Conservation (phyloP, 2,113 vertebrate genomes). For the Platanista minor region DNA sequence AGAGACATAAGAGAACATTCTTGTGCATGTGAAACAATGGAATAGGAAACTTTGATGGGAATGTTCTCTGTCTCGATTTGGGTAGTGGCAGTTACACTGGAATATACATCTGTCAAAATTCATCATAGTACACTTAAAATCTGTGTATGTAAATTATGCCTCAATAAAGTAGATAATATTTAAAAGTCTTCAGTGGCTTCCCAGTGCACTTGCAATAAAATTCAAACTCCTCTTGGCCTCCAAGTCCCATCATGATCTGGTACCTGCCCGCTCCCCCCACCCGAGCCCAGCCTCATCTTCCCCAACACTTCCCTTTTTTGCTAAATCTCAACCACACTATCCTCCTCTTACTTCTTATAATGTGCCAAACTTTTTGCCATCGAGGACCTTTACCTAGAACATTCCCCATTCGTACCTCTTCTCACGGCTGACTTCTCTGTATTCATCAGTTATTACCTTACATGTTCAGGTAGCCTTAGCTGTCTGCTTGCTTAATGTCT, state of each 20-base stretch:
- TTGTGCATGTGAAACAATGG: neutral
- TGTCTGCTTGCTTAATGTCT: neutral
- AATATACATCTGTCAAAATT: neutral
- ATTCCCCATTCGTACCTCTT: neutral
- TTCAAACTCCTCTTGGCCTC: neutral
- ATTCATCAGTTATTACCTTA: neutral
- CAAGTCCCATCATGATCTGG: neutral
- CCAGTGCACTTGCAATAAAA: neutral
- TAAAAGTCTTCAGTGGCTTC: neutral
- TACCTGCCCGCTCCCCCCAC: neutral
- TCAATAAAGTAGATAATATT: neutral
- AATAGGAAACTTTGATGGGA: neutral
- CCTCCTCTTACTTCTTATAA: neutral
- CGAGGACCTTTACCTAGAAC: neutral
- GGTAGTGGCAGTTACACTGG: neutral
- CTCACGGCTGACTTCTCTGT: neutral
- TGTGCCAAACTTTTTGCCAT: neutral
- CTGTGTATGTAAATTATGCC: neutral
- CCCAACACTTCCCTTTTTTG: neutral
- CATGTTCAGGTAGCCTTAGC: neutral
- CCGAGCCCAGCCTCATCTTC: neutral
- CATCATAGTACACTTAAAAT: neutral
- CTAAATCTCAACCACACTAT: neutral
- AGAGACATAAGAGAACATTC: neutral
- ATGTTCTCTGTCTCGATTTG: neutral